phyloP scores from a whole-genome alignment of 2,113 vertebrate species.

The Anarrhichthys ocellatus region DNA sequence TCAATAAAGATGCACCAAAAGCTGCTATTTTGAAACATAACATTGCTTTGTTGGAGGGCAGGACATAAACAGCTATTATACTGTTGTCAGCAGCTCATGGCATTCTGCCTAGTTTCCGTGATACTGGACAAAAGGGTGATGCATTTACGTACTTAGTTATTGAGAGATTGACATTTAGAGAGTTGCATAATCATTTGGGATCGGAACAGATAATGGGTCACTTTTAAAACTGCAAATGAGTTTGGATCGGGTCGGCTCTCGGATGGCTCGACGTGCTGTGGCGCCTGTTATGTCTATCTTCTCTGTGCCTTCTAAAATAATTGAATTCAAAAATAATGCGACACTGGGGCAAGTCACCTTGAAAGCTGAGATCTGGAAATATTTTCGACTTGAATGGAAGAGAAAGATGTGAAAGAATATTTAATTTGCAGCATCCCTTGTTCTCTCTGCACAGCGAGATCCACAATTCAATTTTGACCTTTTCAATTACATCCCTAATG shows the following conservation, averaged over 20 bases:
- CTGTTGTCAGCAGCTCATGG: neutral
- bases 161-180: neutral
- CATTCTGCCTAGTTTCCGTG: neutral
- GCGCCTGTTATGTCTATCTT: neutral
- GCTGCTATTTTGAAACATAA: neutral
- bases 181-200: neutral
- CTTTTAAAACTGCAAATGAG: slow-evolving; percentile 27
- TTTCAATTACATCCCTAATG: slow-evolving; percentile 10
- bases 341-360: neutral
- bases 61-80: neutral
- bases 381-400: slow-evolving; percentile 6
- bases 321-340: neutral
- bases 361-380: slow-evolving; percentile 11
- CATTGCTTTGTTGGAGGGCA: neutral
- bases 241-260: slow-evolving; percentile 4
- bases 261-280: neutral
- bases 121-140: neutral
- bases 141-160: neutral
- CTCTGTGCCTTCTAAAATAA: neutral
- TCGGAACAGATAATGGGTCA: neutral
- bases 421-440: neutral
- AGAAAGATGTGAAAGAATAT: slow-evolving; percentile 16
- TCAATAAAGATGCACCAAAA: neutral
- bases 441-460: neutral
- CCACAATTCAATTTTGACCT: slow-evolving; percentile 27